Percentiles rank a stretch among this genome's conserved stretches.
Conservation (phyloP, 2,888 invertebrate genomes). For the Schrankia costaestrigalis region DNA sequence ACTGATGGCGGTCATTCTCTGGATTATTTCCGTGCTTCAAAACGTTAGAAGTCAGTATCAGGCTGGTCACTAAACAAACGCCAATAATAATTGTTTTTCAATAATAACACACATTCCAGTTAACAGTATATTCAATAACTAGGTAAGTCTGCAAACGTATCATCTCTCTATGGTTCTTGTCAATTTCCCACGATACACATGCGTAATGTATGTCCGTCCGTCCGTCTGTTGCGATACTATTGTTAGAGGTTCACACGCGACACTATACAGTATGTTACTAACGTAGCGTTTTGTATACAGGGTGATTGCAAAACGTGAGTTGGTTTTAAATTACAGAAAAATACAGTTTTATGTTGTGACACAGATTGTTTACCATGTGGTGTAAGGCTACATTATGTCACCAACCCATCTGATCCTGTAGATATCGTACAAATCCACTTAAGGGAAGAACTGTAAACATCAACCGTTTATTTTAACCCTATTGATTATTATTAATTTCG, state of each 20-base stretch:
- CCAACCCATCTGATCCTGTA: no score
- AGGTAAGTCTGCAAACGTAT: constrained; percentile 31
- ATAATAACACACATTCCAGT: neutral
- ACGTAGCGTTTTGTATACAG: constrained; percentile 10
- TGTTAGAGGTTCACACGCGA: constrained; percentile 48
- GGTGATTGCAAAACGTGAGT: constrained; percentile 8
- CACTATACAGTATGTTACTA: constrained; percentile 21
- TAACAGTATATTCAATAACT: neutral
- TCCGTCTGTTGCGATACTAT: constrained; percentile 43
- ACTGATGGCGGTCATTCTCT: no score
- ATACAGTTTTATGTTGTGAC: no score
- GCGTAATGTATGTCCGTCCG: constrained; percentile 45
- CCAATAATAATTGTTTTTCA: neutral
- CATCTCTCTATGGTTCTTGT: constrained; percentile 43
- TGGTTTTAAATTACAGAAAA: constrained; percentile 3
- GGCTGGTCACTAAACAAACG: neutral
- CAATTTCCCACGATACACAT: constrained; percentile 56
- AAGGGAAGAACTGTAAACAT: no score
- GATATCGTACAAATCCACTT: no score
- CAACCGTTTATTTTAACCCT: no score
- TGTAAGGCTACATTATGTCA: no score
- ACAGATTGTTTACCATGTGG: no score
- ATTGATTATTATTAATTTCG: no score
- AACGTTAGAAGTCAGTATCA: no score
- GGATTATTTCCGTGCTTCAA: no score